Conservation (phyloP, 2,113 vertebrate species). For the Dromas ardeola region DNA sequence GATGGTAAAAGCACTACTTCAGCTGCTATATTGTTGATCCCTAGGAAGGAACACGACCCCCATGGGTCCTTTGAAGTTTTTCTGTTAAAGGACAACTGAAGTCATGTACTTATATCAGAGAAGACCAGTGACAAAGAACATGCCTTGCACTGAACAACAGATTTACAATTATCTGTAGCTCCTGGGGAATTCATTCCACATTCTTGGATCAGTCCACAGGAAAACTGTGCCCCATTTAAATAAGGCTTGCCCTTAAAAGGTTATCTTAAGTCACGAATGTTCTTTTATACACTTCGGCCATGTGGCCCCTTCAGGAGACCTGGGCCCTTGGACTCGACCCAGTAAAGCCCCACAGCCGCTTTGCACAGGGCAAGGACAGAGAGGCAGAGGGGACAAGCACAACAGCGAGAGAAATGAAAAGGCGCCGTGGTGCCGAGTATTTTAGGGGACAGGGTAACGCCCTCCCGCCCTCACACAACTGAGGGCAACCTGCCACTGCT, state of each 20-base stretch:
- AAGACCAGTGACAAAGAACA: neutral
- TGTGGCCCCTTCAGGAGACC: rapidly evolving
- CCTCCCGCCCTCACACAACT: neutral
- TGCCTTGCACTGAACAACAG: neutral
- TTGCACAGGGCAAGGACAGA: no score
- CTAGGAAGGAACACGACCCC: neutral
- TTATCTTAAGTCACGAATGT: neutral
- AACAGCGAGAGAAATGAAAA: neutral
- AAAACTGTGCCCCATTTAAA: neutral
- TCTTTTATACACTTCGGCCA: neutral
- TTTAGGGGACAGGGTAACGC: no score
- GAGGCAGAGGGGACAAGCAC: neutral
- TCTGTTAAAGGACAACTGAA: neutral
- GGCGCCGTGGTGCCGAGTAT: rapidly evolving
- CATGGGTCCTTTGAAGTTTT: neutral
- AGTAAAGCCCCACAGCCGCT: neutral
- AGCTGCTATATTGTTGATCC: neutral
- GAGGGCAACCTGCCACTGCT: neutral
- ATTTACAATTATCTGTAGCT: neutral
- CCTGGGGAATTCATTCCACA: neutral
- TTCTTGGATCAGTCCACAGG: neutral
- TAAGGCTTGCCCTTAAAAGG: neutral
- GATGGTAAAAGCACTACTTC: neutral
- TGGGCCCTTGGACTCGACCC: no score
- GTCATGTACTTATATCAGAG: neutral